Evolutionary conservation across 2,888 invertebrate genomes (phyloP).

Genomic region (Dolichopus griseipennis): DNA sequence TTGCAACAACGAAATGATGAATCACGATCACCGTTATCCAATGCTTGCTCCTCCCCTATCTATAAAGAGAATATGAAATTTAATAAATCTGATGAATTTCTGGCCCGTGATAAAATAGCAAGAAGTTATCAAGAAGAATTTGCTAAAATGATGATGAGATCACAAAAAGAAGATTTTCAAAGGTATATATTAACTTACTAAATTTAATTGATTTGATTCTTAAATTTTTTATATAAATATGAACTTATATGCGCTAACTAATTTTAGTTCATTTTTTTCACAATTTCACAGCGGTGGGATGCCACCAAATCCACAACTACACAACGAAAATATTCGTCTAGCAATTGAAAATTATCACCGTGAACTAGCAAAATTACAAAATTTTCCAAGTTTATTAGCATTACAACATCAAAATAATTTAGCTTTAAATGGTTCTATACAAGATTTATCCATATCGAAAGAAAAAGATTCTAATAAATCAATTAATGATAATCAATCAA

Average conservation of each 20-base stretch:
- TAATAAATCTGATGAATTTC: constrained; percentile 70
- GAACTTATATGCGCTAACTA: constrained; percentile 28
- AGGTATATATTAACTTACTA: constrained; percentile 49
- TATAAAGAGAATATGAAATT: constrained; percentile 46
- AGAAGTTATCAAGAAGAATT: constrained; percentile 92
- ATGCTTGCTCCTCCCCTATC: constrained; percentile 73
- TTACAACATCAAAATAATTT: constrained; percentile 59
- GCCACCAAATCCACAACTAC: constrained; percentile 35
- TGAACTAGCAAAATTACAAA: constrained; percentile 77
- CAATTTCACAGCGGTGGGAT: constrained; percentile 64
- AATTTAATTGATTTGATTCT: constrained; percentile 19
- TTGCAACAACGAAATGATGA: constrained; percentile 54
- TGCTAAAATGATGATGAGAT: constrained; percentile 82
- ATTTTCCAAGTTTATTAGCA: constrained; percentile 56
- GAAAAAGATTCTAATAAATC: constrained; percentile 45
- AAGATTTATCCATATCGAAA: constrained; percentile 80
- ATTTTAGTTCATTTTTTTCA: constrained; percentile 67
- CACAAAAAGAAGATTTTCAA: constrained; percentile 67
- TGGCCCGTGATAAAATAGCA: constrained; percentile 92
- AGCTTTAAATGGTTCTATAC: constrained; percentile 53
- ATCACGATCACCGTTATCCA: constrained; percentile 68
- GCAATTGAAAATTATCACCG: constrained; percentile 88
- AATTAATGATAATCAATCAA: constrained; percentile 30
- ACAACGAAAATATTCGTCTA: constrained; percentile 82
- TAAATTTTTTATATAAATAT: neutral